A percentile compares a stretch with the other conserved stretches of the same genome.
Conservation (phyloP, 2,888 invertebrate genomes). For the Spatulosminthurus flaviceps region DNA sequence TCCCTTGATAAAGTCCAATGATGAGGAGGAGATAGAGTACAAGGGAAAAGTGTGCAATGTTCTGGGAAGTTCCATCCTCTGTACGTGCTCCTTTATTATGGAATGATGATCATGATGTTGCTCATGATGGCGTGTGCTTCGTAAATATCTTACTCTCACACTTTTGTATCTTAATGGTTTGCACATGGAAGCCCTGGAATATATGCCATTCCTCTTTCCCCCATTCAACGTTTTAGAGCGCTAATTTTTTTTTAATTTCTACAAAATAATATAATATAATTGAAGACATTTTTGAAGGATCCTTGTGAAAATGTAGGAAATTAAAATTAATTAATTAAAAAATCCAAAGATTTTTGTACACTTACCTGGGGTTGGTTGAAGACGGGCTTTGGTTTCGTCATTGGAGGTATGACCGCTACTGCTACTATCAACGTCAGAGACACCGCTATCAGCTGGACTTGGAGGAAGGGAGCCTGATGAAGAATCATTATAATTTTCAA, state of each 20-base stretch:
- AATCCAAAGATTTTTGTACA: neutral
- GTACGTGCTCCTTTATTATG: too few relatives aligned
- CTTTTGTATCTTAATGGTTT: constrained; percentile 1
- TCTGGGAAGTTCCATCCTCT: too few relatives aligned
- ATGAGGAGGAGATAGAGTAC: too few relatives aligned
- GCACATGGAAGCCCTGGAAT: constrained; percentile 23
- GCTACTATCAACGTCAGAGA: constrained; percentile 95
- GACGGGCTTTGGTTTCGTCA: constrained; percentile 86
- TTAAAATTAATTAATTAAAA: too few relatives aligned
- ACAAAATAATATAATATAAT: too few relatives aligned
- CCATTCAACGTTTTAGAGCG: too few relatives aligned
- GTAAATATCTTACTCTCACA: neutral
- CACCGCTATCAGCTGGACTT: constrained; percentile 96
- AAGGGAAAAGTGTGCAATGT: too few relatives aligned
- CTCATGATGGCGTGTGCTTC: neutral
- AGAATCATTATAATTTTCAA: constrained; percentile 6
- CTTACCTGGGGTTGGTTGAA: constrained; percentile 71
- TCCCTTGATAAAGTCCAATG: too few relatives aligned
- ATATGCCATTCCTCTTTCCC: neutral
- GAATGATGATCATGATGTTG: too few relatives aligned
- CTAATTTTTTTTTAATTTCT: too few relatives aligned
- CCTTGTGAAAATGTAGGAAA: too few relatives aligned
- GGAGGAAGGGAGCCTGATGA: constrained; percentile 86
- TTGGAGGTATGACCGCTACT: constrained; percentile 78
- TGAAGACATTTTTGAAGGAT: too few relatives aligned